These are phyloP conservation scores for Acomys russatus DNA, from an alignment of 2,797 vertebrate species.

Conservation along the genomic window DNA sequence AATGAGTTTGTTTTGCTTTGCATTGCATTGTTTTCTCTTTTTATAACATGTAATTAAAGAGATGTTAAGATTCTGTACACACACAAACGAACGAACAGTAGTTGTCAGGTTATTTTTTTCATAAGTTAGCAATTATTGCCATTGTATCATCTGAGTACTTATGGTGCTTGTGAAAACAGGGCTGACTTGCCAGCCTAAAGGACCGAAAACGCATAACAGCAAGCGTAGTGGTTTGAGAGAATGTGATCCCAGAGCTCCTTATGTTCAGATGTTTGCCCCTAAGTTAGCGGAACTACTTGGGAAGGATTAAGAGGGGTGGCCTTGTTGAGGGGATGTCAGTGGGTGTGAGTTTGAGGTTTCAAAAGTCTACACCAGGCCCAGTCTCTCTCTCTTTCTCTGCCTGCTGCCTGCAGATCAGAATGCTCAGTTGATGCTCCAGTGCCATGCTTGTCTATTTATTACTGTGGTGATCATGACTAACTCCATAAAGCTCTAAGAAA, in stretches of 20 bases:
- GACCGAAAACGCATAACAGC: not conserved
- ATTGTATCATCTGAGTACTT: not conserved
- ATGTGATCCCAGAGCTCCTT: too few relatives aligned
- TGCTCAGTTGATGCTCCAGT: not conserved
- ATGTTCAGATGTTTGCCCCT: not conserved
- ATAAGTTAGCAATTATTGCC: not conserved
- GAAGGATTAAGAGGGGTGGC: not conserved
- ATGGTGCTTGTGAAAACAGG: not conserved
- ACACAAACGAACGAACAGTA: not conserved
- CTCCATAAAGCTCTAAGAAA: not conserved
- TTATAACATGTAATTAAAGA: not conserved
- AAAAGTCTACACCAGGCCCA: not conserved
- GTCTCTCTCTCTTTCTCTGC: not conserved
- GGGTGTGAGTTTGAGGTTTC: not conserved
- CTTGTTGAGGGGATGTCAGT: too few relatives aligned
- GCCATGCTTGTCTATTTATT: not conserved
- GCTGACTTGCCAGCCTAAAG: not conserved
- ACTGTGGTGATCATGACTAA: not conserved
- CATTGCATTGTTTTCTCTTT: not conserved
- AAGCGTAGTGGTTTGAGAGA: not conserved
- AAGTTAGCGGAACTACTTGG: too few relatives aligned
- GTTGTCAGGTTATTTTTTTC: not conserved
- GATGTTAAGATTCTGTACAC: not conserved
- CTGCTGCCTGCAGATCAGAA: not conserved
- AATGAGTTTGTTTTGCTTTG: not conserved